A percentile compares a stretch with the other conserved stretches of the same genome.
phyloP scores from a whole-genome alignment of 2,888 invertebrate species.

The Leptinotarsa tumamoca region DNA sequence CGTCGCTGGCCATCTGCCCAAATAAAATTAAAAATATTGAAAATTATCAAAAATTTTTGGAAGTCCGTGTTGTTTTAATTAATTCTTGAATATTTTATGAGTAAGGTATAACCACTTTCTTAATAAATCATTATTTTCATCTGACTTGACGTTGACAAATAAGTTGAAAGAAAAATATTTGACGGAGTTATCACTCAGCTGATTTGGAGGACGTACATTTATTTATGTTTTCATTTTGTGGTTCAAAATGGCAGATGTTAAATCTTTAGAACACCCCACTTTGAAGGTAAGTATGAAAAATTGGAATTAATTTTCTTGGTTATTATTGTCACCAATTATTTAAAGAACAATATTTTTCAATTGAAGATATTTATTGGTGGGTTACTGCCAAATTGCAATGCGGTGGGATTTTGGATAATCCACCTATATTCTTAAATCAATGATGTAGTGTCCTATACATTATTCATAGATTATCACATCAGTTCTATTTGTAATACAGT shows the following conservation, averaged over 20 bases:
- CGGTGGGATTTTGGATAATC: too few species aligned
- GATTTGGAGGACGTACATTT: slow-evolving; percentile 40
- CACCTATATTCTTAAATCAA: slow-evolving; percentile 3
- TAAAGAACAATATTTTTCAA: too few species aligned
- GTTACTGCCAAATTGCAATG: too few species aligned
- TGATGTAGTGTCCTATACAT: slow-evolving; percentile 4
- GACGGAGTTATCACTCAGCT: slow-evolving; percentile 36
- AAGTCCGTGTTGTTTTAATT: not conserved
- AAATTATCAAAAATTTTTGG: not conserved
- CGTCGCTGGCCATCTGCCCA: not conserved
- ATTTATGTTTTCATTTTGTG: slow-evolving; percentile 53
- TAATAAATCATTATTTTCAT: not conserved
- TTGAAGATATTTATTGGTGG: too few species aligned
- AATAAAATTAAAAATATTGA: slow-evolving; percentile 6
- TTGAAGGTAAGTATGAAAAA: slow-evolving; percentile 77
- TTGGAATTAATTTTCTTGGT: too few species aligned
- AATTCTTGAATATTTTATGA: too few species aligned
- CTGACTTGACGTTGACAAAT: slow-evolving; percentile 18
- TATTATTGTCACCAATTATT: too few species aligned
- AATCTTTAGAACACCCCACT: slow-evolving; percentile 94
- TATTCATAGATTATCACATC: slow-evolving; percentile 8
- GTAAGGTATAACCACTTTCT: not conserved
- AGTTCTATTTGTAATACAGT: not conserved
- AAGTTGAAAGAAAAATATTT: not conserved
- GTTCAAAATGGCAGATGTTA: slow-evolving; percentile 86